These are phyloP conservation scores for Drosophila pullipes DNA, from an alignment of 2,888 invertebrate species.

Conservation along the genomic window DNA sequence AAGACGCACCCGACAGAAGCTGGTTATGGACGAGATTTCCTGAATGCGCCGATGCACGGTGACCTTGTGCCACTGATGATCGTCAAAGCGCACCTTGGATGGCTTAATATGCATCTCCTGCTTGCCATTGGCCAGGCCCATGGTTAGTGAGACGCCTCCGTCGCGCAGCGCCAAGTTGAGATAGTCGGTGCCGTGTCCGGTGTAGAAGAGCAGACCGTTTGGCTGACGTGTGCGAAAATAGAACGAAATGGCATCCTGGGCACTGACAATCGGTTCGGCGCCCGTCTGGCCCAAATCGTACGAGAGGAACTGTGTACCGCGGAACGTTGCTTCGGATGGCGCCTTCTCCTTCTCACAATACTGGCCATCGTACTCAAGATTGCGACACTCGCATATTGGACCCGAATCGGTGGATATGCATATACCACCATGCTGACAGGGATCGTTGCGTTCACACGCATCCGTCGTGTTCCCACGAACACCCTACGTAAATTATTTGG, in stretches of 20 bases:
- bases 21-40: conserved; percentile 95
- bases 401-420: conserved; percentile 98
- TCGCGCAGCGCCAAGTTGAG: conserved; percentile 95
- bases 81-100: conserved; percentile 95
- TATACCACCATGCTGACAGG: conserved; percentile 97
- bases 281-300: conserved; percentile 95
- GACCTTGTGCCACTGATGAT: conserved; percentile 98
- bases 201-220: conserved; percentile 96
- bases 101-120: conserved; percentile 96
- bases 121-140: conserved; percentile 95
- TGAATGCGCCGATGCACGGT: conserved; percentile 95
- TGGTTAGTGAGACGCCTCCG: conserved; percentile 94
- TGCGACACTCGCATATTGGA: conserved; percentile 97
- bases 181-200: conserved; percentile 96
- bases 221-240: conserved; percentile 97
- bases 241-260: conserved; percentile 95
- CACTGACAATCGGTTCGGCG: conserved; percentile 94
- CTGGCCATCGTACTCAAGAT: conserved; percentile 96
- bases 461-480: conserved; percentile 90
- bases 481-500: conserved; percentile 49
- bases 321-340: conserved; percentile 96
- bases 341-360: conserved; percentile 98
- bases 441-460: conserved; percentile 94
- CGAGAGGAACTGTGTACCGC: conserved; percentile 95
- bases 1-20: conserved; percentile 91